These are phyloP conservation scores for Phengaris alcon DNA, from an alignment of 2,888 invertebrate genomes.

Conservation along the genomic window DNA sequence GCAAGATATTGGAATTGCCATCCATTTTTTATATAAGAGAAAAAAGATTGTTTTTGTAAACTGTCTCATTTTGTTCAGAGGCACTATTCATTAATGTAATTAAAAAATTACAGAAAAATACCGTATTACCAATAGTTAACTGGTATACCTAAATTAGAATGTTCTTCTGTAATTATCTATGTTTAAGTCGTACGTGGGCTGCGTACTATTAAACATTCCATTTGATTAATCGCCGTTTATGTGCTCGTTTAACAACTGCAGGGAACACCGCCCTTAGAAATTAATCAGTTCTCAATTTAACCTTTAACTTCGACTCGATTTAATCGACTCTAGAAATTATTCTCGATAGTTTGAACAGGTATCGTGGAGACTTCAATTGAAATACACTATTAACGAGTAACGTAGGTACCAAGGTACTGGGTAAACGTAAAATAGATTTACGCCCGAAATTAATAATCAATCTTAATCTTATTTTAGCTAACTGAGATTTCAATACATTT, in stretches of 20 bases:
- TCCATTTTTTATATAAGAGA: too few species aligned
- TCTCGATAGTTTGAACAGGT: slow-evolving; percentile 16
- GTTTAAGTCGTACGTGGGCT: not conserved
- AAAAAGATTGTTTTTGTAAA: too few species aligned
- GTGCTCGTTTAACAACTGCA: not conserved
- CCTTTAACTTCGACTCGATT: slow-evolving; percentile 11
- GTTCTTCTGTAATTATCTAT: not conserved
- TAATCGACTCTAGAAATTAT: slow-evolving; percentile 2
- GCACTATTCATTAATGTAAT: too few species aligned
- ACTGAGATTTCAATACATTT: too few species aligned
- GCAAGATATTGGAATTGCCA: too few species aligned
- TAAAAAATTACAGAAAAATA: too few species aligned
- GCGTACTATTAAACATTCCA: not conserved
- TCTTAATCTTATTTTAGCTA: too few species aligned
- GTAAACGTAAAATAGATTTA: slow-evolving; percentile 7
- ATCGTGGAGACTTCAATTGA: slow-evolving; percentile 3
- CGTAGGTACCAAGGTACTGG: not conserved
- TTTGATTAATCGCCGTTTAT: slow-evolving; percentile 12
- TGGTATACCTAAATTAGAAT: too few species aligned
- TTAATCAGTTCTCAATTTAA: slow-evolving; percentile 12
- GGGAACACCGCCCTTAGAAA: not conserved
- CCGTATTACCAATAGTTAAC: too few species aligned
- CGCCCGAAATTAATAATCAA: too few species aligned
- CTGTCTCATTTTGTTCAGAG: too few species aligned
- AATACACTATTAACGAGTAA: slow-evolving; percentile 2